Conservation (phyloP, 2,888 invertebrate species). For the Microchrysa polita region DNA sequence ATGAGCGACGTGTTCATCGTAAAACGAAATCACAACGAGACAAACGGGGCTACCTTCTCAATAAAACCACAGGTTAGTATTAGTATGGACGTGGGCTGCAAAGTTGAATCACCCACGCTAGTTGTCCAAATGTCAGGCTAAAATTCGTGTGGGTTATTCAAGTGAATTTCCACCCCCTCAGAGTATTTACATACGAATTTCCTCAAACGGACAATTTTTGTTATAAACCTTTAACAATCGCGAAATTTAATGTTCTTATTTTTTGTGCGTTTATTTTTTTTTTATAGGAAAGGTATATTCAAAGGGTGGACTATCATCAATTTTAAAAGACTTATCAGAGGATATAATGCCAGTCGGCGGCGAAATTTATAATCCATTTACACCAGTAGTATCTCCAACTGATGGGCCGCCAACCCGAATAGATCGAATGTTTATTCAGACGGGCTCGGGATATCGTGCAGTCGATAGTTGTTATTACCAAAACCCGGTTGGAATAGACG, state of each 20-base stretch:
- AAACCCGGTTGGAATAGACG: conserved; percentile 58
- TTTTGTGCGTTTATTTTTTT: not conserved
- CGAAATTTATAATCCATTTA: conserved; percentile 65
- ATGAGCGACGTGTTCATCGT: conserved; percentile 63
- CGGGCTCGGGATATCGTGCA: conserved; percentile 65
- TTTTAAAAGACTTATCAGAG: conserved; percentile 64
- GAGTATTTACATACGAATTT: not conserved
- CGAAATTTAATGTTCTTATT: no score
- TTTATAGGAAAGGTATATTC: conserved; percentile 61
- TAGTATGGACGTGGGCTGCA: conserved; percentile 11
- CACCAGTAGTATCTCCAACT: conserved; percentile 65
- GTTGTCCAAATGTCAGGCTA: not conserved
- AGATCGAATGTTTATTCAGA: conserved; percentile 65
- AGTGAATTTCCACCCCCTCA: no score
- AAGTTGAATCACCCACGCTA: conserved; percentile 8
- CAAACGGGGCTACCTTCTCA: conserved; percentile 62
- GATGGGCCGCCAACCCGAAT: conserved; percentile 63
- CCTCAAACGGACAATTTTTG: not conserved
- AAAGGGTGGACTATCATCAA: conserved; percentile 61
- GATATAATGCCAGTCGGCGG: conserved; percentile 63
- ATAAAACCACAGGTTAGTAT: conserved; percentile 57
- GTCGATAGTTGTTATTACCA: conserved; percentile 64
- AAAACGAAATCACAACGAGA: conserved; percentile 64
- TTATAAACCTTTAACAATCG: no score
- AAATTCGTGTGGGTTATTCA: not conserved